These are phyloP conservation scores for Thymelicus acteon DNA, from an alignment of 2,888 invertebrate species.

Conservation along the genomic window DNA sequence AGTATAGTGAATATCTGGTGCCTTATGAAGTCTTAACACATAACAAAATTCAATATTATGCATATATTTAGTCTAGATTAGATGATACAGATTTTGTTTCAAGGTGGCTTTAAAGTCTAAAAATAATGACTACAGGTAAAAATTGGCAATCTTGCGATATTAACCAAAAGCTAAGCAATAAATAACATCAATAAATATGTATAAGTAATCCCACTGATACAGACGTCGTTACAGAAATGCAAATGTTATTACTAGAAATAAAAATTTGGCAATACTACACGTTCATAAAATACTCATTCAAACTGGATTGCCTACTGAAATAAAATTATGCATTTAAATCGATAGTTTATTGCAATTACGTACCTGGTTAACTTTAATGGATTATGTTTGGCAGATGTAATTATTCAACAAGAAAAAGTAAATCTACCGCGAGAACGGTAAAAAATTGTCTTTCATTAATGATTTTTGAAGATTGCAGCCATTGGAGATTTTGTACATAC, in stretches of 20 bases:
- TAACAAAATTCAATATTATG: too few species aligned
- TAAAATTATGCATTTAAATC: conserved; percentile 24
- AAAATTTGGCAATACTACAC: conserved; percentile 57
- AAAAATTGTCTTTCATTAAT: conserved; percentile 29
- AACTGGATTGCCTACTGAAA: conserved; percentile 33
- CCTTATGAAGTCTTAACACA: too few species aligned
- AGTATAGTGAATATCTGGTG: too few species aligned
- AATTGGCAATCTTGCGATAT: conserved; percentile 68
- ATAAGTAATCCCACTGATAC: conserved; percentile 58
- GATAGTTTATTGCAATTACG: conserved; percentile 27
- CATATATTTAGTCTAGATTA: neutral
- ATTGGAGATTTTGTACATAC: conserved; percentile 13
- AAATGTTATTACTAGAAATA: conserved; percentile 63
- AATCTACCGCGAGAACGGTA: conserved; percentile 10
- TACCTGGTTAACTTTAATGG: conserved; percentile 23
- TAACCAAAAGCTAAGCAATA: conserved; percentile 69
- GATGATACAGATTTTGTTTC: too few species aligned
- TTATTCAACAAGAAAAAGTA: conserved; percentile 23
- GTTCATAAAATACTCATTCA: conserved; percentile 23
- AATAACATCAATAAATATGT: conserved; percentile 78
- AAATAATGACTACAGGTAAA: conserved; percentile 66
- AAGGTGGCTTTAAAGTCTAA: conserved; percentile 40
- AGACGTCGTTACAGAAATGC: conserved; percentile 71
- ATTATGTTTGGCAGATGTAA: conserved; percentile 30
- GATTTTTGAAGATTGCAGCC: conserved; percentile 31